Base-by-base conservation (phyloP, 2,888 invertebrate species). In the Pollenia labialis region DNA sequence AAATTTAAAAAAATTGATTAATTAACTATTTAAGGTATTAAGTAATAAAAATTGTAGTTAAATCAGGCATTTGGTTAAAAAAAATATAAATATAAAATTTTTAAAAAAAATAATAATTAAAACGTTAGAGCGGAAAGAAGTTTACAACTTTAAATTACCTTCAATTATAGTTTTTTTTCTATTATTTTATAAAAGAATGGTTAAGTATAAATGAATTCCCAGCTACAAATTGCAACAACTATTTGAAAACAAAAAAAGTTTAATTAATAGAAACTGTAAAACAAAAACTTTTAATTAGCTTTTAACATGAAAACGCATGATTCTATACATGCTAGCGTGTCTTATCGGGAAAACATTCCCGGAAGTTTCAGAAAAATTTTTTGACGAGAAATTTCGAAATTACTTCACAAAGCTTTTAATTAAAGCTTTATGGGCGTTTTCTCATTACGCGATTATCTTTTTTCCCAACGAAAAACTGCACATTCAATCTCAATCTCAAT, bases 1-100 rank as follows among this genome's bases (percentile, higher is more conserved):
- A 8, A 32, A 44, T 60, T 75, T 72, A 66, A 84, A 58, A 68
- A 71, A 52, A 79, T 66, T 79, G 77, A 79, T 84, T 79, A 76
- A 85, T 75, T 80, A 54, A n/a, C 50, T 56, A 71, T 60, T 75
- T 52, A 58, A 62, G 10, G 7, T 77, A 60, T 48, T 74, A 75
- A 50, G 50, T 40, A 14, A 62, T 62, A 62, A 60, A 14, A 74
- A 60, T 60, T 74, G 48, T 16, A 40, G 12, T 79, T 79, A 62
- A 80, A 44, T 12, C 60, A 58, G 14, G 7, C 6, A 42, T 23
- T 12, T 12, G 0, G 66, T 62, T 12, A 66, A 75, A 12, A 75
- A 75, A 52, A 42, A 58, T 14, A 68, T 32, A 16, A 54, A 16
- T 52, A 54, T 44, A n/a, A 58, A 44, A 44, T 11, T 46, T 71